Evolutionary conservation across 2,888 invertebrate genomes (phyloP), one percentile per base, ranked within the genome.

Genomic region (Cosmopolites sordidus): DNA sequence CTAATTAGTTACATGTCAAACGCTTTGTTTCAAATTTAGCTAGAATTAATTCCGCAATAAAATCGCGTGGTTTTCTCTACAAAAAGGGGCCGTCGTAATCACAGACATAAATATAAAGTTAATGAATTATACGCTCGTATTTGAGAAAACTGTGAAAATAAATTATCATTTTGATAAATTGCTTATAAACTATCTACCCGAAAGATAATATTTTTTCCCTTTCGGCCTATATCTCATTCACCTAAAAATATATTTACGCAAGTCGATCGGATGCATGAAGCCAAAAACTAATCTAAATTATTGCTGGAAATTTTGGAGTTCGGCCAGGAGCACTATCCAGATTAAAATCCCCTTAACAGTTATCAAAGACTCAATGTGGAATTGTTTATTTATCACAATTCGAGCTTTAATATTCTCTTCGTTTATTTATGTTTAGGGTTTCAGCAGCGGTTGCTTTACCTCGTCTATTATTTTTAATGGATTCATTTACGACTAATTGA

Each of bases 271-370:
- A 22, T 22, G 22, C 22, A 22, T 22, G 22, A 22, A 8, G 22
- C 22, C 22, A 11, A 33, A 12, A 5, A 33, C 33, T 33, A 33
- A 33, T 33, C 33, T 33, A 12, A 33, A 33, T 33, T 33, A 33
- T 33, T 33, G 33, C 33, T 3, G 33, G n/a, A 33, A 12, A 12
- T 33, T 43, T 50, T 50, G 50, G 50, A 44, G 14, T 37, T 38
- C 30, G 38, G 51, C 51, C 43, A 51, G 39, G 2, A 33, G 40
- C 33, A 51, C 45, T 45, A 51, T 39, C 45, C 27, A 40, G 45
- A 51, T 51, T 51, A 51, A 51, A 51, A 45, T 47, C 51, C 29
- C 39, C 30, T 51, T 45, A 40, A 51, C 18, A 41, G 51, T 40
- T 45, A 50, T 44, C 43, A 50, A 46, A 50, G 37, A 45, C 16